Evolutionary conservation across 2,888 invertebrate species (phyloP), one percentile per base, ranked within the genome.

Genomic region (Portevinia maculata): DNA sequence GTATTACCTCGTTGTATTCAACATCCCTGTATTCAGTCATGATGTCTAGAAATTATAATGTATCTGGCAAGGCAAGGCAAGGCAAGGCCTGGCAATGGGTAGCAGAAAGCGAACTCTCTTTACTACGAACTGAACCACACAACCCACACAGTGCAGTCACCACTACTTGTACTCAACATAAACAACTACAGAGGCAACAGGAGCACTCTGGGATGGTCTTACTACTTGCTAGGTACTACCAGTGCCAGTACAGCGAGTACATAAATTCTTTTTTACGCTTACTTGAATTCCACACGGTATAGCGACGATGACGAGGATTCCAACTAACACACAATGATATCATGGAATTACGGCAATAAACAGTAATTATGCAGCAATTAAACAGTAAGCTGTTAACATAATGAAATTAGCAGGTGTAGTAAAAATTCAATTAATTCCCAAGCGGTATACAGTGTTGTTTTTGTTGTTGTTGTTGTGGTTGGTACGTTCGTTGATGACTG

Each of bases 351-450:
- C 83, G 78, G 78, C 83, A 83, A 83, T 83, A 83, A 83, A 83
- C 83, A 83, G 83, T 83, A 83, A 83, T 83, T 83, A 83, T 83
- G 83, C 83, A 83, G 83, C 83, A 78, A 83, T 83, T 83, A 83
- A 83, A 78, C 83, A 83, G 83, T 83, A 83, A 83, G 83, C 83
- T 83, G 83, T 83, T 83, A 83, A 83, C 83, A 83, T 83, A 83
- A 83, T 83, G 83, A 83, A 83, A 83, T 83, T 83, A 83, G 83
- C 83, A 83, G 83, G 83, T 83, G 83, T 83, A 83, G 83, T 83
- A 83, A 83, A 83, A 83, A 83, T 83, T 83, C 83, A 83, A 78
- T 83, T 83, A 83, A 73, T 73, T 62, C 83, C 55, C 65, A 53
- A 55, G 81, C 46, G 73, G 71, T 34, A 78, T 46, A 37, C 52